Base-by-base conservation (phyloP, 2,888 invertebrate genomes). In the Oxycera nigricornis region DNA sequence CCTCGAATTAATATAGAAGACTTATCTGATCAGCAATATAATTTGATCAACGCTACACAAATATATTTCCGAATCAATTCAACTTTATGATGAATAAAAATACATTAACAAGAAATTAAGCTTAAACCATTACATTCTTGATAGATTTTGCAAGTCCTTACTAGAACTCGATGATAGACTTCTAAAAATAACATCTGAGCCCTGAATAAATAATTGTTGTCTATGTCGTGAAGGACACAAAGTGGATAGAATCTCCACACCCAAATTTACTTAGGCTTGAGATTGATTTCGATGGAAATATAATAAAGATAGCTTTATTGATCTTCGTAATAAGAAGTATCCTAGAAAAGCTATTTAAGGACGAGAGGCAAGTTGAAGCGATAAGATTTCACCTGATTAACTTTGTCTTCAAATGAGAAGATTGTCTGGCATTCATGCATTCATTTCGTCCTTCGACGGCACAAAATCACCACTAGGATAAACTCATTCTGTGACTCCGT, bases 311-410 rank as follows among this genome's bases (percentile, higher is more conserved):
- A 26, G 67, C 41, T 46, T 26, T 26, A 26, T 59, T 28, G 17
- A 59, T 14, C 9, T 26, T 14, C 28, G 24, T 0, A 28, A 22
- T 11, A 59, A n/a, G 30, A 59, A 59, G 30, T 14, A 30, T n/a
- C 30, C 6, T 2, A 59, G 59, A 17, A n/a, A 24, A 30, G 4
- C 26, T 28, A 11, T 59, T 59, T 14, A 41, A 7, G 7, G 46
- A 14, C 24, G n/a, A n/a, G 39, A 30, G n/a, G 67, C 39, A 3
- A 65, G 24, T 67, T 14, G 22, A 24, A 17, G 31, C 28, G 7
- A 70, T 70, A 52, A 55, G 70, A 70, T 70, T 70, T 30, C 70
- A 70, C 70, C 70, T 70, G 70, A 70, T 70, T 70, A 70, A 70
- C 70, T 55, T 24, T 9, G 20, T 20, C 62, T 20, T 28, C 17